These are phyloP conservation scores for Crotalus viridis DNA, from an alignment of 2,113 vertebrate genomes.

Conservation along the genomic window DNA sequence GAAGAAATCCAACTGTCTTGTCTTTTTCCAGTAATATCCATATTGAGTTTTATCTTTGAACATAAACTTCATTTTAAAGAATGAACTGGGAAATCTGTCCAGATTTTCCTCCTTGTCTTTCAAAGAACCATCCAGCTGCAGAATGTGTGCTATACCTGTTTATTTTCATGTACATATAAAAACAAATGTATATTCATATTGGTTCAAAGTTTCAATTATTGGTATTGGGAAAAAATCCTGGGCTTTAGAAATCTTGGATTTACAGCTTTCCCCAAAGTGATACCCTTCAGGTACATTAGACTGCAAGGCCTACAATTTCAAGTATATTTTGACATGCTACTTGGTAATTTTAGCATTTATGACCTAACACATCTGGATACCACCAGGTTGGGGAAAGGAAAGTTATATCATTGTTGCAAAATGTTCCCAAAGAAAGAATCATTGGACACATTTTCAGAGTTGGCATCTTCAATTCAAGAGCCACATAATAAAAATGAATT, in stretches of 20 bases:
- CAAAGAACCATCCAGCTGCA: background rate
- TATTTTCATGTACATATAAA: background rate
- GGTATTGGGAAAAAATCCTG: background rate
- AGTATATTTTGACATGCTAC: background rate
- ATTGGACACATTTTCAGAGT: background rate
- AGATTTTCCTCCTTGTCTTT: background rate
- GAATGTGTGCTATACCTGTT: background rate
- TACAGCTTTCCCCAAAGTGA: background rate
- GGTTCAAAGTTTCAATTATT: background rate
- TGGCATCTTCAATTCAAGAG: background rate
- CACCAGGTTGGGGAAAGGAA: background rate
- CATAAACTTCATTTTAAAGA: background rate
- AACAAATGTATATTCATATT: background rate
- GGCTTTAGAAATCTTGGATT: background rate
- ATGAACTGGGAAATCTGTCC: background rate
- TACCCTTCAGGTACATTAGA: background rate
- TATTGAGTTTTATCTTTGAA: background rate
- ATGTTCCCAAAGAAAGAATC: background rate
- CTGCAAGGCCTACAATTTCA: background rate
- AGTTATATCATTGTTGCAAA: background rate
- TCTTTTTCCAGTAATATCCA: background rate
- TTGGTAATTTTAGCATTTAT: background rate
- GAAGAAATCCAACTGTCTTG: background rate
- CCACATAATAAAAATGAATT: background rate
- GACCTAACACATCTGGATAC: background rate